A percentile compares a stretch with the other conserved stretches of the same genome.
Evolutionary conservation across 2,888 invertebrate genomes (phyloP).

Genomic region (Eristalinus aeneus): DNA sequence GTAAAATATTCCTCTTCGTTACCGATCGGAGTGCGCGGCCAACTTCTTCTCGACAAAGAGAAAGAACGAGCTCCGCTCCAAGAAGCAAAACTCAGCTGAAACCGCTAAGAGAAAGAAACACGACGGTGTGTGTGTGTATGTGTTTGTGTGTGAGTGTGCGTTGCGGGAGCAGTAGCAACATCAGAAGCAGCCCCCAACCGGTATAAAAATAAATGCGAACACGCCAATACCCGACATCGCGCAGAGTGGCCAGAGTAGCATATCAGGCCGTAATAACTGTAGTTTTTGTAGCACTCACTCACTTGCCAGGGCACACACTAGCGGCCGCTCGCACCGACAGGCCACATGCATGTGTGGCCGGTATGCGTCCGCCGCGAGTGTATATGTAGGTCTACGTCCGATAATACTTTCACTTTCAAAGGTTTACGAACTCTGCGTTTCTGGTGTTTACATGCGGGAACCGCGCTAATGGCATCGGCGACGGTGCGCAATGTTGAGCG

Average conservation of each 20-base stretch:
- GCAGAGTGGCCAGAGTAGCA: conserved; percentile 38
- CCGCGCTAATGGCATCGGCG: conserved; percentile 49
- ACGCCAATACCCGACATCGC: conserved; percentile 26
- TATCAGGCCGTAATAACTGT: conserved; percentile 69
- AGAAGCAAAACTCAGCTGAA: conserved; percentile 23
- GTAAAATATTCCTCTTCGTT: conserved; percentile 23
- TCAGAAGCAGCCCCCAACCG: conserved; percentile 51
- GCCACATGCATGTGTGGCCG: conserved; percentile 33
- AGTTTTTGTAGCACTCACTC: conserved; percentile 70
- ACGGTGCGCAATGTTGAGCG: conserved; percentile 62
- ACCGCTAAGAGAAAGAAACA: conserved; percentile 55
- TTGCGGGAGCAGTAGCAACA: conserved; percentile 23
- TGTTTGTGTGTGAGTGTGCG: not conserved
- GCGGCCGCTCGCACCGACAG: conserved; percentile 1
- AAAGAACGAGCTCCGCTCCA: conserved; percentile 43
- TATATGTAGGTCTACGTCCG: conserved; percentile 81
- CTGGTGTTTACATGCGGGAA: conserved; percentile 76
- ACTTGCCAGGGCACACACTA: conserved; percentile 2
- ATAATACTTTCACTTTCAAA: conserved; percentile 81
- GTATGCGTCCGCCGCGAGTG: conserved; percentile 72
- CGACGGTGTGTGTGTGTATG: not conserved
- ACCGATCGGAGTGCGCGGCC: not conserved
- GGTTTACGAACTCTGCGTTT: conserved; percentile 79
- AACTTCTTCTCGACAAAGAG: conserved; percentile 30
- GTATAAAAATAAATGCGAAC: conserved; percentile 64